Percentiles rank a stretch among this genome's conserved stretches.
phyloP scores from a whole-genome alignment of 2,797 vertebrate species.

The Takifugu rubripes region DNA sequence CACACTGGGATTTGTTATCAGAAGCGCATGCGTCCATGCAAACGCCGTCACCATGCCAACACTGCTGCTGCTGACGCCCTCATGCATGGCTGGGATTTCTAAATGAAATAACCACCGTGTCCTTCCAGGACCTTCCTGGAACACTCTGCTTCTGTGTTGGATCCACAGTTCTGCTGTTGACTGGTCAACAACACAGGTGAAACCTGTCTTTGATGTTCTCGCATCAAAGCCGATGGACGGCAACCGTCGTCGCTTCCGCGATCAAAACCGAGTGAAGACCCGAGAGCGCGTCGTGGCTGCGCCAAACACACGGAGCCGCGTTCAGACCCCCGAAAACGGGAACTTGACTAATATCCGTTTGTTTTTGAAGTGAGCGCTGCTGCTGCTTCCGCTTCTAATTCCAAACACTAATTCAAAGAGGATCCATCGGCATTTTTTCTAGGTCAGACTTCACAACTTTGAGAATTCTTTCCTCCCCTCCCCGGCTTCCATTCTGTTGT shows the following conservation, averaged over 20 bases:
- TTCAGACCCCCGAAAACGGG: conserved; percentile 43
- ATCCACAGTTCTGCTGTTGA: neutral
- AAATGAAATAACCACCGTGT: no score
- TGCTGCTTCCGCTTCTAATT: conserved; percentile 52
- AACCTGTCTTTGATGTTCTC: conserved; percentile 19
- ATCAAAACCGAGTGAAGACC: conserved; percentile 2
- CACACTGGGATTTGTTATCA: no score
- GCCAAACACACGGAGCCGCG: conserved; percentile 25
- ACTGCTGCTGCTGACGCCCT: no score
- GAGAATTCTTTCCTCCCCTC: conserved; percentile 22
- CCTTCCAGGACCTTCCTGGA: no score
- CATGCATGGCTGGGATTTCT: no score
- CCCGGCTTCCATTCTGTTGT: conserved; percentile 19
- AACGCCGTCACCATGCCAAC: no score
- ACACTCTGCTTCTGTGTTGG: conserved; percentile 16
- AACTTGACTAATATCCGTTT: conserved; percentile 44
- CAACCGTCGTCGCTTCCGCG: conserved; percentile 38
- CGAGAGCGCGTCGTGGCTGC: conserved; percentile 18
- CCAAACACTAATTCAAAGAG: conserved; percentile 59
- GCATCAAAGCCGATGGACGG: conserved; percentile 59
- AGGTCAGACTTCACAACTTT: conserved; percentile 54
- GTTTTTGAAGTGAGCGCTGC: conserved; percentile 39
- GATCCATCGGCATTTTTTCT: conserved; percentile 52
- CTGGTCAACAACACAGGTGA: no score
- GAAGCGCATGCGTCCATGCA: no score